Percentiles rank a stretch among this genome's conserved stretches.
These are phyloP conservation scores for Mellilla xanthometata DNA, from an alignment of 2,888 invertebrate species.

Conservation along the genomic window DNA sequence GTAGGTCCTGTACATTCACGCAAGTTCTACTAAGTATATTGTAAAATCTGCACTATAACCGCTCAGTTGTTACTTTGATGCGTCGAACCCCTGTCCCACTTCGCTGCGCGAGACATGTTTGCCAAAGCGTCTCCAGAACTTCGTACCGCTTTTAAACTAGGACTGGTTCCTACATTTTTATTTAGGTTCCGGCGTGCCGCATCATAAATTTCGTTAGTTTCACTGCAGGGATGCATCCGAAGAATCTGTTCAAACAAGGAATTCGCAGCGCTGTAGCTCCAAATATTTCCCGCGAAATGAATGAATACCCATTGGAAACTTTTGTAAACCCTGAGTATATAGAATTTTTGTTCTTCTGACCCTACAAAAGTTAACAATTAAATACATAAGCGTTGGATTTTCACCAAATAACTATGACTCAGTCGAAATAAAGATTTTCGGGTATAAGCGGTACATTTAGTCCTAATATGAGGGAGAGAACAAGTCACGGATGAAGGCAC, in stretches of 20 bases:
- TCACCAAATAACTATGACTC: no score
- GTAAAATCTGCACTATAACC: no score
- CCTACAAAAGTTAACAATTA: no score
- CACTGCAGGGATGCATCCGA: conserved; percentile 22
- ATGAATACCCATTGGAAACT: no score
- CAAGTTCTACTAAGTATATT: no score
- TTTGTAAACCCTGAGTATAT: no score
- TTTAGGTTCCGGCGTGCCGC: conserved; percentile 29
- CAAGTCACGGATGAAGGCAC: conserved; percentile 3
- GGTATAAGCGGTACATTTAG: neutral
- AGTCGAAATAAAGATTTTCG: no score
- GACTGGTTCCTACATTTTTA: conserved; percentile 33
- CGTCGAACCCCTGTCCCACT: conserved; percentile 2
- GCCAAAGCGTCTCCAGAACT: conserved; percentile 47
- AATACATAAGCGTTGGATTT: no score
- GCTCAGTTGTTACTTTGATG: neutral
- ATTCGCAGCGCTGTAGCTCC: conserved; percentile 2
- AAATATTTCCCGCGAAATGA: neutral
- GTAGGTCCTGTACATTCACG: no score
- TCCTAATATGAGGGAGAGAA: conserved; percentile 4
- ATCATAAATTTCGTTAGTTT: conserved; percentile 31
- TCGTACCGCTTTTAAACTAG: conserved; percentile 31
- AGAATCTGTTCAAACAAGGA: conserved; percentile 20
- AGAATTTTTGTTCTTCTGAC: no score
- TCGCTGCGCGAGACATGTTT: conserved; percentile 35